Evolutionary conservation across 2,113 vertebrate genomes (phyloP).

Genomic region (Hyaena hyaena): DNA sequence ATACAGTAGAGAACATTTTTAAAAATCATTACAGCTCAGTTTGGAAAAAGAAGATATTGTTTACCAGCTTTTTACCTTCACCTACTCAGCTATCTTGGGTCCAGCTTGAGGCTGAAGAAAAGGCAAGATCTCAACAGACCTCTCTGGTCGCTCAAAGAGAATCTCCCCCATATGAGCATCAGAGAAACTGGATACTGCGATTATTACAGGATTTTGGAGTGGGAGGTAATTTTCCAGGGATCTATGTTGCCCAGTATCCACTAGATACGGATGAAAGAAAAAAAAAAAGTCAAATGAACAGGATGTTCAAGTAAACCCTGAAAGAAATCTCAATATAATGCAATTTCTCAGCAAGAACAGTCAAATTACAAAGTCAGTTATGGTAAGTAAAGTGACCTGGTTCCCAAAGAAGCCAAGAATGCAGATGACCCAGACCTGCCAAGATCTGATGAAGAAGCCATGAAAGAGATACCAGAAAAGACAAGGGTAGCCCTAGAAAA

Average conservation of each 20-base stretch:
- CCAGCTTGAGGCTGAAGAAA: conserved; percentile 96
- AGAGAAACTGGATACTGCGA: conserved; percentile 95
- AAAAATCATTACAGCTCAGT: neutral
- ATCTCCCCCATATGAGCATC: conserved; percentile 92
- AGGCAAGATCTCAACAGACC: conserved; percentile 91
- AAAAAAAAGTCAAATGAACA: conserved; percentile 94
- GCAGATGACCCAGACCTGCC: conserved; percentile 94
- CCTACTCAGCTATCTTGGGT: conserved; percentile 98
- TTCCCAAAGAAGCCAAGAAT: conserved; percentile 96
- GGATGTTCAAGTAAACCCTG: conserved; percentile 96
- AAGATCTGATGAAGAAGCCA: conserved; percentile 95
- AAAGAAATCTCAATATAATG: conserved; percentile 97
- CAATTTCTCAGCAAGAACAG: conserved; percentile 96
- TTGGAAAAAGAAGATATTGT: neutral
- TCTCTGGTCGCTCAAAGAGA: conserved; percentile 94
- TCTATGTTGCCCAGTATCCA: conserved; percentile 97
- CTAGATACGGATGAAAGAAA: conserved; percentile 97
- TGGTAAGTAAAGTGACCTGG: conserved; percentile 97
- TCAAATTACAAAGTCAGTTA: conserved; percentile 98
- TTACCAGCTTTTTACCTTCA: conserved; percentile 93
- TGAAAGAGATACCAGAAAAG: conserved; percentile 98
- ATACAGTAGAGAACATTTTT: neutral
- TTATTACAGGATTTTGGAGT: conserved; percentile 96
- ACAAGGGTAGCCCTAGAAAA: conserved; percentile 96
- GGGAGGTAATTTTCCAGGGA: conserved; percentile 98